Base-by-base conservation (phyloP, 1,140 invertebrate genomes). In the Drosophila triauraria region DNA sequence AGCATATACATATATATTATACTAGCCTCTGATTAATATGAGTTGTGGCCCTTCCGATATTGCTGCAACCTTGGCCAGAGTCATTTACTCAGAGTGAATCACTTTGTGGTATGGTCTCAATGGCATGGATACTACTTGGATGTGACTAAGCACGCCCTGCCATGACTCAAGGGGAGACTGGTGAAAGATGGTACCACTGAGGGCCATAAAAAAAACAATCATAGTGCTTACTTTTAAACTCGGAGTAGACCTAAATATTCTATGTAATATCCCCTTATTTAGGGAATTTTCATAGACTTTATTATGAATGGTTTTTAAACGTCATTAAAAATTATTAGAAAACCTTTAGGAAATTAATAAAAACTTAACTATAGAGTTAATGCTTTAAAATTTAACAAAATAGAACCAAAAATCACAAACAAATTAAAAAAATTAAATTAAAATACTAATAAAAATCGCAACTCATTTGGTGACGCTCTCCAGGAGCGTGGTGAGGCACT, bases 61-160 rank as follows among this genome's bases (percentile, higher is more conserved):
- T n/a, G 60, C 43, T 23, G 57, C 46, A 77, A 72, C 82, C 78
- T 84, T 85, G 77, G 70, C 57, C 57, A 35, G 60, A 80, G 72
- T 81, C 63, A 53, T 63, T 81, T 75, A 61, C 57, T 64, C 56
- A 54, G 35, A 61, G 59, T 85, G 82, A 85, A 60, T 85, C 82
- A 86, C 61, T 47, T 40, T 8, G 10, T n/a, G 20, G 32, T 23
- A 40, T 60, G 75, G 57, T 38, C 59, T 48, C 48, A 25, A 30
- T 48, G 48, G 25, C 58, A 43, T 30, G 12, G 40, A 58, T 43
- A 43, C 42, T 17, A 25, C 15, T 72, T 20, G 15, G 12, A 70
- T 50, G 69, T 82, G 79, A 78, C 46, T 82, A 78, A 75, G 50
- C 47, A 4, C 10, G 3, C 40, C 38, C 38, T 15, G 10, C 27